These are phyloP conservation scores for Listrodromus nycthemerus DNA, from an alignment of 2,888 invertebrate species.

Conservation along the genomic window DNA sequence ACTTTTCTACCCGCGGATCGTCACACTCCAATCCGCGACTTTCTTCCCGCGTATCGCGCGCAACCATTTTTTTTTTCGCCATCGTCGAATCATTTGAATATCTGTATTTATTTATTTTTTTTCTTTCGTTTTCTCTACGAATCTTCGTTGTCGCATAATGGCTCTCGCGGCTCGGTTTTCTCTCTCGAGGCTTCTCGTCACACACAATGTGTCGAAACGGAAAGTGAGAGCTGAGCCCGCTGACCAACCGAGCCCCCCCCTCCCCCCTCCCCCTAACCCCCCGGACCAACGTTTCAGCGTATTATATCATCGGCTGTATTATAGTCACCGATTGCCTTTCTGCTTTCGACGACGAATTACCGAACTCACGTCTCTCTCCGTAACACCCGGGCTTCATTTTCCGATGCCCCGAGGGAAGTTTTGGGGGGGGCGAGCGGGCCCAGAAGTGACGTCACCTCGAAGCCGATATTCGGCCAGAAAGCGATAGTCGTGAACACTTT, in stretches of 20 bases:
- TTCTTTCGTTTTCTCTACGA: neutral
- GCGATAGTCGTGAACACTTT: neutral
- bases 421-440: neutral
- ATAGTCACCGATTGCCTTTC: constrained; percentile 33
- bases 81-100: neutral
- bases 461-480: constrained; percentile 15
- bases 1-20: constrained; percentile 52
- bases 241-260: neutral
- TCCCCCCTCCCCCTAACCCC: too few species aligned
- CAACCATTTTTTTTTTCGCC: neutral
- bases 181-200: constrained; percentile 14
- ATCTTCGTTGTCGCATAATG: neutral
- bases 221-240: constrained; percentile 58
- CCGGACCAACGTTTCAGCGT: constrained; percentile 26
- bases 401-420: constrained; percentile 1
- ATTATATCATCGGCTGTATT: constrained; percentile 61
- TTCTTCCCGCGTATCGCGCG: neutral
- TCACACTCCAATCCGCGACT: neutral
- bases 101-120: neutral
- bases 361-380: neutral
- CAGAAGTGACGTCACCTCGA: constrained; percentile 57
- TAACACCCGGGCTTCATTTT: constrained; percentile 4
- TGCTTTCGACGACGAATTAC: constrained; percentile 50
- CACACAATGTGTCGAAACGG: constrained; percentile 44
- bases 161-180: neutral